Evolutionary conservation across 2,888 invertebrate genomes (phyloP), one percentile per base, ranked within the genome.

Genomic region (Scaptomyza reducta): DNA sequence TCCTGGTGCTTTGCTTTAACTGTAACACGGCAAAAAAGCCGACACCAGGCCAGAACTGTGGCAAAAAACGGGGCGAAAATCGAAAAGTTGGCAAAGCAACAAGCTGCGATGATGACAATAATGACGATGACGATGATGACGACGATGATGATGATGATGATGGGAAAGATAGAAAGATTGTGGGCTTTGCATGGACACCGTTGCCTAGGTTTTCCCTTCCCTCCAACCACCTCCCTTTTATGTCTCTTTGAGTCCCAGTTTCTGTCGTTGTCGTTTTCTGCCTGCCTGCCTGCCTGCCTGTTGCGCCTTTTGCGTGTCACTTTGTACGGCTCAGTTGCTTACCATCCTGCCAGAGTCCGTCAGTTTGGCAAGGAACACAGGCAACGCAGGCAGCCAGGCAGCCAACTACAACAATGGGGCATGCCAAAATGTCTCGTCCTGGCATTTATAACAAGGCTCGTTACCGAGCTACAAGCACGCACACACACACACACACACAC

Each of bases 271-370:
- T 27, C 1, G 7, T 9, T 27, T 27, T 5, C 27, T 27, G 7
- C 9, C 27, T 27, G 27, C 22, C 22, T 22, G 27, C 9, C 14
- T 38, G 40, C 9, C 56, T 67, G 82, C 86, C 86, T 82, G 82
- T 82, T 82, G 82, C 86, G 83, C 86, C 86, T 83, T 86, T 86
- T 85, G 80, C 86, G 83, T 79, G 83, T 79, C 74, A 63, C 73
- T 75, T 72, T 76, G 63, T 63, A 62, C 42, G 68, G 49, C 74
- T 67, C 72, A 45, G 59, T 78, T 83, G 84, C 78, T 77, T 75
- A 77, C 79, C 79, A 69, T 72, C 16, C 50, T 38, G 53, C n/a
- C 38, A 40, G 5, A 35, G 44, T 9, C 10, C 11, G 61, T 5
- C 40, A 45, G 55, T 14, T 4, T 25, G 16, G 16, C 40, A 38